phyloP scores from a whole-genome alignment of 1,140 invertebrate genomes.

The Lordiphosa collinella region DNA sequence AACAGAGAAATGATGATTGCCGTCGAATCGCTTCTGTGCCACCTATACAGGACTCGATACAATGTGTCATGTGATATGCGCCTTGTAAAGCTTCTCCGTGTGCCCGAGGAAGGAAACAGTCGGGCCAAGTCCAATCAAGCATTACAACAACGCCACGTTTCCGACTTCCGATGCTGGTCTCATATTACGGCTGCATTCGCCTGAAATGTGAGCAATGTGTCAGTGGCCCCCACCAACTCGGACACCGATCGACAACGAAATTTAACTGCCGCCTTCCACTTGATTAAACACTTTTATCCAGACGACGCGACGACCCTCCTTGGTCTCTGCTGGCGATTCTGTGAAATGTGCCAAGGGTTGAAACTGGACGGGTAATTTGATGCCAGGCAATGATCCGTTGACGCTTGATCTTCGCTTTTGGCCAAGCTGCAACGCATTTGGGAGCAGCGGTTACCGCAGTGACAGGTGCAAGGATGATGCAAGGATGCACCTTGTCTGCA shows the following conservation, averaged over 20 bases:
- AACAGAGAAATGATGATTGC: constrained; percentile 6
- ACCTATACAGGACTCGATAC: no score
- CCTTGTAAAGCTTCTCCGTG: constrained; percentile 62
- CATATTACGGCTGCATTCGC: constrained; percentile 32
- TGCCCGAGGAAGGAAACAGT: constrained; percentile 21
- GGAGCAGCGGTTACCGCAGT: constrained; percentile 51
- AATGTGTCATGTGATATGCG: constrained; percentile 45
- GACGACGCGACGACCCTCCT: constrained; percentile 26
- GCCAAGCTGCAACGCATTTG: constrained; percentile 23
- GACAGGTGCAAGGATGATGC: constrained; percentile 68
- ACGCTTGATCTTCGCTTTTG: constrained; percentile 45
- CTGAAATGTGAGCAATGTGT: constrained; percentile 60
- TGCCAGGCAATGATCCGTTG: constrained; percentile 64
- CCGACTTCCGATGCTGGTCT: constrained; percentile 65
- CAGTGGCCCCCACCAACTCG: no score
- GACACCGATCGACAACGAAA: neutral
- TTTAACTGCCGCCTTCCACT: constrained; percentile 70
- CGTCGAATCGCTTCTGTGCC: no score
- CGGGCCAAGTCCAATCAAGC: constrained; percentile 48
- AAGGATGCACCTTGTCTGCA: constrained; percentile 68
- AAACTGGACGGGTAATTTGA: constrained; percentile 48
- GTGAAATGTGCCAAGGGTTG: constrained; percentile 34
- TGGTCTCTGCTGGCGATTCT: constrained; percentile 35
- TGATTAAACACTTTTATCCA: constrained; percentile 69
- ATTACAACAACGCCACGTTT: constrained; percentile 65